phyloP scores from a whole-genome alignment of 2,113 vertebrate genomes.

The Dromiciops gliroides region DNA sequence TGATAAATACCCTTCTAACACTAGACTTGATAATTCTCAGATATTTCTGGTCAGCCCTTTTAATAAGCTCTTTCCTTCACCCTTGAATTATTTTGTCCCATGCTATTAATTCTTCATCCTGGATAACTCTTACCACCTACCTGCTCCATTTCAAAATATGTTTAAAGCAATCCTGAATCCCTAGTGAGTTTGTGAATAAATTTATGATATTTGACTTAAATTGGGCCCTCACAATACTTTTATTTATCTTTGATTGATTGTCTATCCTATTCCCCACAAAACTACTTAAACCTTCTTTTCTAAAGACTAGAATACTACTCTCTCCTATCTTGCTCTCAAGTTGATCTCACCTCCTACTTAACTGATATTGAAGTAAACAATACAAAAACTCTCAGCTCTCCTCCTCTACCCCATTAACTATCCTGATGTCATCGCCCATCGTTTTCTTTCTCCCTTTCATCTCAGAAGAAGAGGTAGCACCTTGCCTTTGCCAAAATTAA shows the following conservation, averaged over 20 bases:
- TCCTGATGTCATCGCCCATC: not conserved
- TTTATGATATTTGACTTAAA: not conserved
- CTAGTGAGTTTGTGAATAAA: not conserved
- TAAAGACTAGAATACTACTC: not conserved
- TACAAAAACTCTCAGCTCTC: not conserved
- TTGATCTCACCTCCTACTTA: not conserved
- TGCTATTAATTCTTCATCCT: not conserved
- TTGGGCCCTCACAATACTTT: not conserved
- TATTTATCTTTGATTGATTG: not conserved
- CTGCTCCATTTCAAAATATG: not conserved
- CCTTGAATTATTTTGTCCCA: not conserved
- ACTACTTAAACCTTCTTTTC: not conserved
- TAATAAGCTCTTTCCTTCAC: not conserved
- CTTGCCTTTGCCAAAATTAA: not conserved
- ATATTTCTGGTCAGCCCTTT: not conserved
- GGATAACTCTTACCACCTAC: not conserved
- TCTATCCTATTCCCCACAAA: not conserved
- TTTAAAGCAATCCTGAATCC: not conserved
- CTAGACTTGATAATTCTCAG: not conserved
- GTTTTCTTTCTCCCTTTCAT: not conserved
- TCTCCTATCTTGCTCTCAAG: not conserved
- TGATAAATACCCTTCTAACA: not conserved
- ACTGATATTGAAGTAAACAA: not conserved
- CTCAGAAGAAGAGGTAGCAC: not conserved
- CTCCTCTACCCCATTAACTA: not conserved